These are phyloP conservation scores for Pandemis corylana DNA, from an alignment of 2,888 invertebrate species.

Conservation along the genomic window DNA sequence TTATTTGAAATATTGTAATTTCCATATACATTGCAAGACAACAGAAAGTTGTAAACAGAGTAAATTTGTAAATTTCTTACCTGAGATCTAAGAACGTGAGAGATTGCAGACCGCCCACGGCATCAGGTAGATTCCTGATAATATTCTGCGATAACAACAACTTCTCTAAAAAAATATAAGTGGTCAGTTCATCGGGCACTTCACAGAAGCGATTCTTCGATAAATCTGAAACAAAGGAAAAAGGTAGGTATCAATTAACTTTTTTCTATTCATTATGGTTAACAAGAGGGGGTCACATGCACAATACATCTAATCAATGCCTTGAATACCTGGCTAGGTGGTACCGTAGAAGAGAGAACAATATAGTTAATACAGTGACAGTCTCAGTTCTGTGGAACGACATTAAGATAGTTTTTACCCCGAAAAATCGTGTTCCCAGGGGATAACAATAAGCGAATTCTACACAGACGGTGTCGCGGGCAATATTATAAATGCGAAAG, in stretches of 20 bases:
- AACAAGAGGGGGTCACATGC: no score
- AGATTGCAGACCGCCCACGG: slow-evolving; percentile 92
- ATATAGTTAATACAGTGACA: no score
- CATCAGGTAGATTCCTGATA: slow-evolving; percentile 94
- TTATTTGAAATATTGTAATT: neutral
- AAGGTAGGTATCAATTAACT: neutral
- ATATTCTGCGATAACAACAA: slow-evolving; percentile 96
- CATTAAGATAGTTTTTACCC: no score
- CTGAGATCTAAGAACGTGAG: slow-evolving; percentile 96
- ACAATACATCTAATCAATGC: no score
- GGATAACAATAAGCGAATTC: no score
- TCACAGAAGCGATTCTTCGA: slow-evolving; percentile 90
- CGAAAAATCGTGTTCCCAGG: no score
- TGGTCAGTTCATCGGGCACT: slow-evolving; percentile 94
- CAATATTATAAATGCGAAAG: no score
- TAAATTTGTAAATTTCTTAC: slow-evolving; percentile 68
- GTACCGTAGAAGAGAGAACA: no score
- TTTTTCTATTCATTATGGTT: slow-evolving; percentile 9
- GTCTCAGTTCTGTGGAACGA: no score
- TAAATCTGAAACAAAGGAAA: slow-evolving; percentile 77
- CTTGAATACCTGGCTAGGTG: no score
- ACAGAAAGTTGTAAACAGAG: no score
- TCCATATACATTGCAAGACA: neutral
- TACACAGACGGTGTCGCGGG: no score
- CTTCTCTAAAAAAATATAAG: slow-evolving; percentile 94